Evolutionary conservation across 2,888 invertebrate species (phyloP), one percentile per base, ranked within the genome.

Genomic region (Lymantria dispar): DNA sequence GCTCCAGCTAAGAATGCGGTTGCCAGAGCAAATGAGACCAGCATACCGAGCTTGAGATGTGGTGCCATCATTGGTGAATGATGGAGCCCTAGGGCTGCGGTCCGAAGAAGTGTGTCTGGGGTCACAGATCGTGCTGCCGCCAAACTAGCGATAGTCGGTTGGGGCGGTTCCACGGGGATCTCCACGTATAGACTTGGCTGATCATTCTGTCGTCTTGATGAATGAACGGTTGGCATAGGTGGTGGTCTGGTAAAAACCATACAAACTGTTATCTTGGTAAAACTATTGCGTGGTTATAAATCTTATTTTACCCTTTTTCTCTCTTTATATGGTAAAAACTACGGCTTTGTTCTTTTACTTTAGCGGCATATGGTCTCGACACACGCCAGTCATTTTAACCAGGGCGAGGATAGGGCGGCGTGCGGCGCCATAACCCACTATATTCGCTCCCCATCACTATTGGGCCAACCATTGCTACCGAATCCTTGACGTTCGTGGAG

Each of bases 1-100:
- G 94, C 94, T 30, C 94, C 94, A 0, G 94, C 95, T 45, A 95
- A 87, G 71, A 95, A 95, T 37, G 95, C 92, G 0, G 94, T 94
- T 1, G 94, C 94, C 43, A 96, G 78, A 11, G 94, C 94, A 65
- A 96, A 93, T 0, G 95, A 94, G 38, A 95, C 94, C 86, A 95
- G 94, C 86, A 96, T 93, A 48, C 94, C 94, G 72, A 94, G 94
- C 81, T 94, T 94, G 44, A 94, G 81, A 59, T 94, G 94, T 12
- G 93, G 91, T 10, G 92, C 92, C 76, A 93, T 87, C 74, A 92
- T 76, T 43, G 91, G 91, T 43, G 87, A 82, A 60, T 84, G 85
- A 45, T 86, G 85, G 43, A 91, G 82, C 7, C 89, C 89, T 8
- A 91, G 77, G 8, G 91, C 91, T 37, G 90, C 90, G 29, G 90